Evolutionary conservation across 2,888 invertebrate genomes (phyloP), one percentile per base, ranked within the genome.

Genomic region (Thalpophila matura): DNA sequence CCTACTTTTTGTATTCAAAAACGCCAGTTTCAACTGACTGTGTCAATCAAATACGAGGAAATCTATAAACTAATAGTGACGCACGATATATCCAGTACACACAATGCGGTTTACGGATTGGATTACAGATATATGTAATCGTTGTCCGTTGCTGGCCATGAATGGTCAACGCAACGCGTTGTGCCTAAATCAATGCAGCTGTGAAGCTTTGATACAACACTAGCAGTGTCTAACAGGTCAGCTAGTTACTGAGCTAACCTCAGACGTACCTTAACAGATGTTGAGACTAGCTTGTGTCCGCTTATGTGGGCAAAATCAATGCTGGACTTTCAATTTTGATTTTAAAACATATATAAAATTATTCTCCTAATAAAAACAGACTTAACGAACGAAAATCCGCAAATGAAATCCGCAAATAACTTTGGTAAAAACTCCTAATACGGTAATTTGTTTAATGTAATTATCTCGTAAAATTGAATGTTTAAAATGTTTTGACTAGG

Each of bases 101-200:
- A 43, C 51, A 67, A 70, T 84, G 87, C 76, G 87, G 87, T 88
- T 76, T 63, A 56, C 58, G 71, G 85, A 73, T 86, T 80, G 46
- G 45, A 59, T 86, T 86, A 81, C 87, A 75, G 75, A 71, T 73
- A 72, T 77, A 71, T 74, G 57, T 82, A 75, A 81, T 79, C 82
- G 75, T 78, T 80, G 81, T 81, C 61, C 73, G 54, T 59, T 65
- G 77, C 63, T 74, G 76, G 74, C 84, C 83, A 83, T 79, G n/a
- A n/a, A n/a, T n/a, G 79, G 83, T 62, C 81, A 80, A 49, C 80
- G 62, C 67, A 65, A 49, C 63, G 45, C 46, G 47, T 59, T 73
- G 71, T 65, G 70, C 74, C 78, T 77, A 80, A 79, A 77, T 64
- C 43, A 49, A 55, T 65, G 69, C 80, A 67, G 75, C 66, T 79